Conservation (phyloP, 2,888 invertebrate genomes). For the Cinara cedri region DNA sequence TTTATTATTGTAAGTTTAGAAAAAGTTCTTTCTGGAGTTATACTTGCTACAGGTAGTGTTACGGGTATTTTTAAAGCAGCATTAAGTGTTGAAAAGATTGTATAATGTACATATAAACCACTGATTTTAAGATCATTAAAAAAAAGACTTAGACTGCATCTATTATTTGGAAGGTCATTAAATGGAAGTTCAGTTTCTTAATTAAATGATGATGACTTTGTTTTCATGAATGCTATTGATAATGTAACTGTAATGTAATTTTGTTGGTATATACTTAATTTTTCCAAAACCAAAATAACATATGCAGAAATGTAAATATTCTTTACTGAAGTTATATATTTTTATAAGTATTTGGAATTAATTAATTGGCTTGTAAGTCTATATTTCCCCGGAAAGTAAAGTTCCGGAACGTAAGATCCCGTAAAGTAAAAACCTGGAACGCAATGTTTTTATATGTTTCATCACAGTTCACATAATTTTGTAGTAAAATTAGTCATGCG, state of each 20-base stretch:
- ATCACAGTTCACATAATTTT: no score
- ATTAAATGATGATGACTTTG: neutral
- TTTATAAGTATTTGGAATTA: neutral
- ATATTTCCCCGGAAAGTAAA: no score
- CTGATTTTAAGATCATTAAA: neutral
- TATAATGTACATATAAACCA: neutral
- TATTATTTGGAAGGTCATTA: neutral
- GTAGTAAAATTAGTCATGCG: no score
- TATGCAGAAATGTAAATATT: constrained; percentile 1
- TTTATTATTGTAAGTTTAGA: neutral
- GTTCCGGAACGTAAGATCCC: no score
- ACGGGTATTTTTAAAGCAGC: neutral
- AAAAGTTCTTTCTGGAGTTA: constrained; percentile 4
- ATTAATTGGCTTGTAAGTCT: no score
- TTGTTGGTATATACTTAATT: neutral
- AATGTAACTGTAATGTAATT: neutral
- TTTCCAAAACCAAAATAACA: constrained; percentile 16
- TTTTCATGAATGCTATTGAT: neutral
- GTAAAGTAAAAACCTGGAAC: no score
- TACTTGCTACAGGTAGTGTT: neutral
- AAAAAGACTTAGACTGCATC: neutral
- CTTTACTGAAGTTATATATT: constrained; percentile 4
- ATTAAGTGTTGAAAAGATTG: neutral
- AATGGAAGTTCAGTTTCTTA: neutral
- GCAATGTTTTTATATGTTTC: no score